A percentile compares a stretch with the other conserved stretches of the same genome.
Evolutionary conservation across 2,113 vertebrate genomes (phyloP).

Genomic region (Hirundichthys speculiger): DNA sequence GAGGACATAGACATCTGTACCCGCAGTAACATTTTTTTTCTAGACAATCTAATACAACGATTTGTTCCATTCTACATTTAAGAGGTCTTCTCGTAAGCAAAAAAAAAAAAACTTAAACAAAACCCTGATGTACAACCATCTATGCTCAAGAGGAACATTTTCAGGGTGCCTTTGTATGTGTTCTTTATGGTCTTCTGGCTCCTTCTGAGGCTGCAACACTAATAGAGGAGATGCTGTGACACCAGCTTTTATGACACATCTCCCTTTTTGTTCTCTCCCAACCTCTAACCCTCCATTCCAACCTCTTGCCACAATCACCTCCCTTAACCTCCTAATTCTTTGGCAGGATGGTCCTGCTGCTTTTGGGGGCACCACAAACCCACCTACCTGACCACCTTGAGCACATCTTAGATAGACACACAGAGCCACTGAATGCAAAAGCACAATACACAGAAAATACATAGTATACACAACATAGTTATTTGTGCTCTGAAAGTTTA

Average conservation of each 20-base stretch:
- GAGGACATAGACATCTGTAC: conserved; percentile 16
- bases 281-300: conserved; percentile 28
- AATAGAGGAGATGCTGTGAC: conserved; percentile 32
- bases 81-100: background rate
- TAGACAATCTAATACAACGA: conserved; percentile 1
- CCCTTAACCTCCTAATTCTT: conserved; percentile 48
- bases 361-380: conserved; percentile 35
- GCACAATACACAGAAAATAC: conserved; percentile 4
- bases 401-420: conserved; percentile 27
- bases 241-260: conserved; percentile 14
- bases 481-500: background rate
- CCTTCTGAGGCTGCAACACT: conserved; percentile 19
- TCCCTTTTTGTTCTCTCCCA: conserved; percentile 12
- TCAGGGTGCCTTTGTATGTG: background rate
- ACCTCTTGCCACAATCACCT: conserved; percentile 39
- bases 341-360: conserved; percentile 35
- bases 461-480: too few relatives aligned
- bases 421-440: background rate
- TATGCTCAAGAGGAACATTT: conserved; percentile 33
- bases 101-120: too few relatives aligned
- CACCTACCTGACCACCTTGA: conserved; percentile 33
- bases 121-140: conserved; percentile 9
- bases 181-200: conserved; percentile 17
- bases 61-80: background rate
- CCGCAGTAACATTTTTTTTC: conserved; percentile 34